Percentiles rank a stretch among this genome's conserved stretches.
These are phyloP conservation scores for Schizotus pectinicornis DNA, from an alignment of 2,888 invertebrate species.

Conservation along the genomic window DNA sequence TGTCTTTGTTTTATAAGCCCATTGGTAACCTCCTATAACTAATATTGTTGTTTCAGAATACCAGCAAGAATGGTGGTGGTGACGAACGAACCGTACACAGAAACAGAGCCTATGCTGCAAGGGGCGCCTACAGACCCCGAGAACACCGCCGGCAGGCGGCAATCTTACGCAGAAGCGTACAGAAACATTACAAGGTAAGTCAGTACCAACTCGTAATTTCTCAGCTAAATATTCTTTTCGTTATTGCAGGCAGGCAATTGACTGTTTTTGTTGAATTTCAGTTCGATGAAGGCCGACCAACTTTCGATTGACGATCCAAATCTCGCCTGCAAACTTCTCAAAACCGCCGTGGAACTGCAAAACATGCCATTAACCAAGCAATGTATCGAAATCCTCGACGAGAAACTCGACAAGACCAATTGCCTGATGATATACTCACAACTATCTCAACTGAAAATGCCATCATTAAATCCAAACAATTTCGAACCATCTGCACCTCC, in stretches of 20 bases:
- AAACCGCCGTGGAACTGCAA: slow-evolving; percentile 76
- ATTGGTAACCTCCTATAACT: background rate
- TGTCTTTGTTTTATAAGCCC: slow-evolving; percentile 3
- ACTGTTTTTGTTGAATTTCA: slow-evolving; percentile 37
- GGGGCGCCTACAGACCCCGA: slow-evolving; percentile 33
- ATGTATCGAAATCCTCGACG: slow-evolving; percentile 71
- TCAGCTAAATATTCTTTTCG: slow-evolving; percentile 1
- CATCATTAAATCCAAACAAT: slow-evolving; percentile 44
- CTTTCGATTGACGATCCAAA: slow-evolving; percentile 49
- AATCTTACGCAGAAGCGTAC: slow-evolving; percentile 46
- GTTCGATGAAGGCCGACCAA: slow-evolving; percentile 53
- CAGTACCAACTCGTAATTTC: background rate
- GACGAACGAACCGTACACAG: slow-evolving; percentile 46
- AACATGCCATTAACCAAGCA: slow-evolving; percentile 72
- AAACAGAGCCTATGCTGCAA: slow-evolving; percentile 48
- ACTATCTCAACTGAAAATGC: slow-evolving; percentile 53
- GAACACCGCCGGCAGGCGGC: slow-evolving; percentile 32
- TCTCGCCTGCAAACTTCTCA: slow-evolving; percentile 73
- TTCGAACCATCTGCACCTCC: slow-evolving; percentile 56
- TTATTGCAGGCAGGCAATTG: slow-evolving; percentile 6
- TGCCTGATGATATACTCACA: slow-evolving; percentile 71
- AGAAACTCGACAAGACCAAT: slow-evolving; percentile 67
- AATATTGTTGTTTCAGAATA: slow-evolving; percentile 1
- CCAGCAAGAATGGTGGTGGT: slow-evolving; percentile 50
- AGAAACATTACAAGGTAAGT: slow-evolving; percentile 48